Percentiles rank a stretch among this genome's conserved stretches.
Conservation (phyloP, 2,113 vertebrate genomes). For the Calidris pygmaea region DNA sequence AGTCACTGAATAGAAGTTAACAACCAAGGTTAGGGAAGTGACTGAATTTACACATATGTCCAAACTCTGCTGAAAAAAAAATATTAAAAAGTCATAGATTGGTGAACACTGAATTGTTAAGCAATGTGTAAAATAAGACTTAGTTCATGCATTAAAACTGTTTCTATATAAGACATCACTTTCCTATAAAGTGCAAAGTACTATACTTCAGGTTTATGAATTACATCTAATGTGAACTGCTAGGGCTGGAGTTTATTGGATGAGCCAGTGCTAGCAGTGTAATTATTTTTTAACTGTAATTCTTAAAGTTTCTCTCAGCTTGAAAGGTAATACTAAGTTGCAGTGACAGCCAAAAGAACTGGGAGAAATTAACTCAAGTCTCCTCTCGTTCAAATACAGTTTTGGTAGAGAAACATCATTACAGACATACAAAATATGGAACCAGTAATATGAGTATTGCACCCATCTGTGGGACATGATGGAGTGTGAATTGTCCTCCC, state of each 20-base stretch:
- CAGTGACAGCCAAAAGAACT: neutral
- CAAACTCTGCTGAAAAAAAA: conserved; percentile 9
- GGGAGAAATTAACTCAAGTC: neutral
- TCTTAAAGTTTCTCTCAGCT: neutral
- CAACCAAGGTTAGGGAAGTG: neutral
- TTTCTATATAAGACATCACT: neutral
- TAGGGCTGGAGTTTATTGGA: neutral
- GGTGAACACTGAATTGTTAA: conserved; percentile 25
- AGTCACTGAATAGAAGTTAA: conserved; percentile 20
- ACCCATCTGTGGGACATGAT: neutral
- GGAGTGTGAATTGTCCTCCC: neutral
- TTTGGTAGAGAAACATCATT: neutral
- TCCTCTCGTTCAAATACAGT: neutral
- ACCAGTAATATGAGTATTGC: neutral
- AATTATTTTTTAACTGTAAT: conserved; percentile 1
- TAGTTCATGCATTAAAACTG: conserved; percentile 9
- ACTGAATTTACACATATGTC: neutral
- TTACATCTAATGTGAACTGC: neutral
- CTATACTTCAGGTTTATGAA: neutral
- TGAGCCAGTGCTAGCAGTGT: neutral
- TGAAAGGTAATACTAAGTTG: neutral
- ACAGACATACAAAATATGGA: neutral
- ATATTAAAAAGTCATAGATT: neutral
- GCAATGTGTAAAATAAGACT: neutral
- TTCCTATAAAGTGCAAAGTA: conserved; percentile 27